phyloP scores from a whole-genome alignment of 2,113 vertebrate genomes.

The Leucopsar rothschildi region DNA sequence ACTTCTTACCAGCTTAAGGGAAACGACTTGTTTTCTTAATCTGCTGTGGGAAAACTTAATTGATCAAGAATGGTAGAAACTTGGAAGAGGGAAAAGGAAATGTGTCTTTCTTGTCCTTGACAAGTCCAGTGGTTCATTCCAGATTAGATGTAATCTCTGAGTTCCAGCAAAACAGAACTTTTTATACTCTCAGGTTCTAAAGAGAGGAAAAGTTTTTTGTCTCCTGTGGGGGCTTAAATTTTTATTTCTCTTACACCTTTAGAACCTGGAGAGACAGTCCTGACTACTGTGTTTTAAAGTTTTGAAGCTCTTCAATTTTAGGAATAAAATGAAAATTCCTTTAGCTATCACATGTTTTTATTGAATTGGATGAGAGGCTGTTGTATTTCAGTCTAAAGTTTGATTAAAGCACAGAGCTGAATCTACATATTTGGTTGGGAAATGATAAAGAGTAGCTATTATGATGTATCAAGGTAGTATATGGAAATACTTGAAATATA shows the following conservation, averaged over 20 bases:
- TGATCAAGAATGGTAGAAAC: not conserved
- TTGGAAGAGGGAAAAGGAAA: not conserved
- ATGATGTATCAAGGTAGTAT: not conserved
- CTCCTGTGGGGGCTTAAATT: not conserved
- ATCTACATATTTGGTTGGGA: not conserved
- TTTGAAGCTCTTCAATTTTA: not conserved
- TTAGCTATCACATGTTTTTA: not conserved
- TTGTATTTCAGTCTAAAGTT: not conserved
- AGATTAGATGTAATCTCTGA: not conserved
- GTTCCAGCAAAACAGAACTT: not conserved
- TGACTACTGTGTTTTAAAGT: not conserved
- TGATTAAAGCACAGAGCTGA: not conserved
- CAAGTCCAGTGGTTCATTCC: not conserved
- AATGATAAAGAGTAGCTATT: not conserved
- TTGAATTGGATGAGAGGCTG: not conserved
- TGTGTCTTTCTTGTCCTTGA: not conserved
- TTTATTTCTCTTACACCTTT: not conserved
- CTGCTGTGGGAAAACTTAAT: not conserved
- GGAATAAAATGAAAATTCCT: not conserved
- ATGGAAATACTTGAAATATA: not conserved
- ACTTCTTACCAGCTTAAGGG: not conserved
- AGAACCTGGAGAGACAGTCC: not conserved
- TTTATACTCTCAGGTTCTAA: not conserved
- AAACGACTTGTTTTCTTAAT: not conserved
- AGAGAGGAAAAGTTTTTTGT: not conserved